A percentile compares a stretch with the other conserved stretches of the same genome.
Evolutionary conservation across 2,113 vertebrate species (phyloP).

Genomic region (Triplophysa siluroides): DNA sequence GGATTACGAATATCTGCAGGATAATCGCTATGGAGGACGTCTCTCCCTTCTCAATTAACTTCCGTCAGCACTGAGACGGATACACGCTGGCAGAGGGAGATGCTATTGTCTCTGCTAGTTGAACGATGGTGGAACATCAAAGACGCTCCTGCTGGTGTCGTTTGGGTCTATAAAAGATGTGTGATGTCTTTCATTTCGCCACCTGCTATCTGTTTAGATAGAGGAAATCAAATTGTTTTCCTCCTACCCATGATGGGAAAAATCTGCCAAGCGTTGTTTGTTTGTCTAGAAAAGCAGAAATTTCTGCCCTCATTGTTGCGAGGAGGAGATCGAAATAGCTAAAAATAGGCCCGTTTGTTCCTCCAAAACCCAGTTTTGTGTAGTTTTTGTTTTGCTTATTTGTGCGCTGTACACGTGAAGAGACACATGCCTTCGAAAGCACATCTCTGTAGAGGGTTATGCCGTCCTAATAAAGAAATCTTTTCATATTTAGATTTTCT

Average conservation of each 20-base stretch:
- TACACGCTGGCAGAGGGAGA: slow-evolving; percentile 25
- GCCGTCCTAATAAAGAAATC: neutral
- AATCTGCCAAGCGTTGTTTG: slow-evolving; percentile 41
- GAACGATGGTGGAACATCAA: slow-evolving; percentile 35
- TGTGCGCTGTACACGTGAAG: neutral
- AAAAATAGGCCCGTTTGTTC: slow-evolving; percentile 26
- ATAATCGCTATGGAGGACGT: slow-evolving; percentile 6
- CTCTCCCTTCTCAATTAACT: slow-evolving; percentile 20
- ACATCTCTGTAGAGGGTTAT: neutral
- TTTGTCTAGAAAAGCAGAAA: slow-evolving; percentile 31
- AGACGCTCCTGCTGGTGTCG: slow-evolving; percentile 30
- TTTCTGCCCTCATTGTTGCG: slow-evolving; percentile 42
- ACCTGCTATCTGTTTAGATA: slow-evolving; percentile 39
- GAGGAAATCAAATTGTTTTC: slow-evolving; percentile 22
- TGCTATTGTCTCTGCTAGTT: slow-evolving; percentile 39
- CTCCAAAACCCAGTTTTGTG: slow-evolving; percentile 5
- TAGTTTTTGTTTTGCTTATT: slow-evolving; percentile 18
- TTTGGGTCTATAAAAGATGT: slow-evolving; percentile 33
- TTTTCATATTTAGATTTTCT: neutral
- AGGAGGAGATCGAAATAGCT: slow-evolving; percentile 24
- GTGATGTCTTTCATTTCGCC: slow-evolving; percentile 42
- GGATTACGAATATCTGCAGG: neutral
- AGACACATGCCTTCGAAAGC: neutral
- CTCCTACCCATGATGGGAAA: slow-evolving; percentile 32
- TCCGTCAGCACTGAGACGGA: slow-evolving; percentile 21